These are phyloP conservation scores for Tyrophagus putrescentiae DNA, from an alignment of 1,140 invertebrate genomes.

Conservation along the genomic window DNA sequence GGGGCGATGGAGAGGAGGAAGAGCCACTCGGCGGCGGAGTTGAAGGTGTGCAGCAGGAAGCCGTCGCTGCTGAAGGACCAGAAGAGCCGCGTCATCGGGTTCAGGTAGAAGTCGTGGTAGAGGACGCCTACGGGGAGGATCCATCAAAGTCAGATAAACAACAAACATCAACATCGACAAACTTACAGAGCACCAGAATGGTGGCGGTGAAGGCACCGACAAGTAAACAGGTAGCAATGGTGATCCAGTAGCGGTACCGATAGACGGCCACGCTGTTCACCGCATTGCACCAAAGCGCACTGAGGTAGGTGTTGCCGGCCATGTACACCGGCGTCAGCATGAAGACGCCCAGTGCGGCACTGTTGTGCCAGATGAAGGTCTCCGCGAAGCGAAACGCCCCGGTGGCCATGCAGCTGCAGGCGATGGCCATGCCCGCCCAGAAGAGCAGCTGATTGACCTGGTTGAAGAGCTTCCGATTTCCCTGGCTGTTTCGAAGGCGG, in stretches of 20 bases:
- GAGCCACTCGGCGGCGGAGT: background rate
- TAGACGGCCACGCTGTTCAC: background rate
- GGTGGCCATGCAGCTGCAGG: background rate
- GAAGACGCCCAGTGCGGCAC: background rate
- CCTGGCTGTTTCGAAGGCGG: background rate
- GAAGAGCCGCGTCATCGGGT: background rate
- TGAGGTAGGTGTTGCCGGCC: background rate
- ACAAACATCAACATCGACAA: background rate
- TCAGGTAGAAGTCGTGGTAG: background rate
- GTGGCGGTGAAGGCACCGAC: background rate
- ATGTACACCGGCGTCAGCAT: background rate
- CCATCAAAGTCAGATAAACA: background rate
- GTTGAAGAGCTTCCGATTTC: background rate
- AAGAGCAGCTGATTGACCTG: background rate
- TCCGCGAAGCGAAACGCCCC: conserved; percentile 4
- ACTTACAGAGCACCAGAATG: background rate
- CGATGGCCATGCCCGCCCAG: background rate
- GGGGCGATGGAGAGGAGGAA: background rate
- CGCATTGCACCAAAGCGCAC: background rate
- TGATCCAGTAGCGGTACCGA: background rate
- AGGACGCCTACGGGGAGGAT: background rate
- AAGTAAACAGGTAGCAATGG: background rate
- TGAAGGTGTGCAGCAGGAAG: background rate
- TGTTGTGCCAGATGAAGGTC: background rate
- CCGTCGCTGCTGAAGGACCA: background rate